Evolutionary conservation across 1,140 invertebrate species (phyloP).

Genomic region (Leguminivora glycinivorella): DNA sequence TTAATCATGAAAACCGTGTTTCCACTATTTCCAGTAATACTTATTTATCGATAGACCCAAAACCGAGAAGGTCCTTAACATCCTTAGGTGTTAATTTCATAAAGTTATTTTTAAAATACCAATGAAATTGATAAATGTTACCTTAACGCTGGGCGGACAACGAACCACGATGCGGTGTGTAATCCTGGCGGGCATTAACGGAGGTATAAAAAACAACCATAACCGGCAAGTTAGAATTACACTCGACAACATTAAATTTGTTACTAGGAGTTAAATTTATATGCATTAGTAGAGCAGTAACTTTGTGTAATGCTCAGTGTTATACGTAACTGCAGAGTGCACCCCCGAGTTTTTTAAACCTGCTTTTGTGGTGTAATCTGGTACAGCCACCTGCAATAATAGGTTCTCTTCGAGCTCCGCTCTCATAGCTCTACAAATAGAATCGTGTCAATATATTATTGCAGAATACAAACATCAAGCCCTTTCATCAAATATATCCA

Average conservation of each 20-base stretch:
- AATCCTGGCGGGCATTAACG: not conserved
- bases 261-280: constrained; percentile 5
- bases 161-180: not conserved
- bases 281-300: not conserved
- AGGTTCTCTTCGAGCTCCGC: too few relatives aligned
- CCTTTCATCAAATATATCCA: too few relatives aligned
- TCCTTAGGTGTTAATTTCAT: not conserved
- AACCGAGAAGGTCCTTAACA: not conserved
- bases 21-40: too few relatives aligned
- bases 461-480: too few relatives aligned
- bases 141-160: not conserved
- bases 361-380: not conserved
- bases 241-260: constrained; percentile 5
- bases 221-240: not conserved
- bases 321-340: not conserved
- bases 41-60: too few relatives aligned
- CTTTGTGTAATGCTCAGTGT: not conserved
- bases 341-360: not conserved
- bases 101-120: not conserved
- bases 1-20: too few relatives aligned
- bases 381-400: too few relatives aligned
- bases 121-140: not conserved
- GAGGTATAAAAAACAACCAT: constrained; percentile 4
- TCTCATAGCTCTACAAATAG: too few relatives aligned
- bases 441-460: too few relatives aligned